Conservation (phyloP, 1,140 invertebrate genomes). For the Plectrocnemia conspersa region DNA sequence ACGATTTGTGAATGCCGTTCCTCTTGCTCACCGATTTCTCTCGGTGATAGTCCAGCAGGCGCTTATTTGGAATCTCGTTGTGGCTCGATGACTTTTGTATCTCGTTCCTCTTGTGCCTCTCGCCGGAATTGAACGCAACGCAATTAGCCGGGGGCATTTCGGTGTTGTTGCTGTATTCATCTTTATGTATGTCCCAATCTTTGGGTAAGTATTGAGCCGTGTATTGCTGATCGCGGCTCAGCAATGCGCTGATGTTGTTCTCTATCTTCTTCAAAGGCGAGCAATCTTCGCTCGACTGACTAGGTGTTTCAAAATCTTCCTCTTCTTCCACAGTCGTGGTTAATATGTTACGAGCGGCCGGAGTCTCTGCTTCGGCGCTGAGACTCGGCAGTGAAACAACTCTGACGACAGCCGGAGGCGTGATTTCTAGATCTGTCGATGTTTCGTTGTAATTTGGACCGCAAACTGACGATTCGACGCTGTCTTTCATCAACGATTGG, state of each 20-base stretch:
- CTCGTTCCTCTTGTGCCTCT: conserved; percentile 51
- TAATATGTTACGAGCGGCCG: conserved; percentile 43
- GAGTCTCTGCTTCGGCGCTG: conserved; percentile 50
- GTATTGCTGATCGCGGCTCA: conserved; percentile 53
- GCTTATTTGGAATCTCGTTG: conserved; percentile 54
- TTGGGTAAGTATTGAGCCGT: conserved; percentile 50
- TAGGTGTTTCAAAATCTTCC: conserved; percentile 49
- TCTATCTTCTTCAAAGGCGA: conserved; percentile 61
- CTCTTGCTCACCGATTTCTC: conserved; percentile 49
- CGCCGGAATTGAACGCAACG: conserved; percentile 50
- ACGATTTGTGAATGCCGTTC: conserved; percentile 62
- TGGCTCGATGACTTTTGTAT: conserved; percentile 57
- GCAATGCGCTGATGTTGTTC: conserved; percentile 60
- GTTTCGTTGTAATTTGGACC: conserved; percentile 49
- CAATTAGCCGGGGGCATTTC: conserved; percentile 50
- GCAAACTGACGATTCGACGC: conserved; percentile 49
- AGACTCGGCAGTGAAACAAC: conserved; percentile 63
- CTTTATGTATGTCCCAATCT: conserved; percentile 55
- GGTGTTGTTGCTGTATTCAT: conserved; percentile 52
- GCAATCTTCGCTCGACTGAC: conserved; percentile 53
- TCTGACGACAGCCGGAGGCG: conserved; percentile 58
- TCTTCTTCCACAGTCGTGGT: conserved; percentile 60
- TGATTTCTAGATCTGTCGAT: conserved; percentile 48
- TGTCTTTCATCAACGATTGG: conserved; percentile 66
- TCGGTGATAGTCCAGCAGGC: conserved; percentile 52